Evolutionary conservation across 1,140 invertebrate genomes (phyloP).

Genomic region (Glossosoma conforme): DNA sequence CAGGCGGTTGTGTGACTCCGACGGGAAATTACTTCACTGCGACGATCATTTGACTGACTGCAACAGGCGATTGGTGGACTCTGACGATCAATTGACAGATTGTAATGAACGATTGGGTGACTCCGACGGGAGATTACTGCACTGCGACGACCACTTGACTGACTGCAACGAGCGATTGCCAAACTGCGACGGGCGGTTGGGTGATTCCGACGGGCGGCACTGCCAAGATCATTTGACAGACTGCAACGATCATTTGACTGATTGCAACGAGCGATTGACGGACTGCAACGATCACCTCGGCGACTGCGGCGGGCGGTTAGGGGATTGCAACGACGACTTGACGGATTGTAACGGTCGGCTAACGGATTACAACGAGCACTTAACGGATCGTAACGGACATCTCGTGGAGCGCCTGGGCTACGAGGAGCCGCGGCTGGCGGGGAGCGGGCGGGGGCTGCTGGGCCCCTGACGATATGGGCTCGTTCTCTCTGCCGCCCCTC

Average conservation of each 20-base stretch:
- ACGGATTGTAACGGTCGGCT: conserved; percentile 4
- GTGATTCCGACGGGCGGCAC: conserved; percentile 6
- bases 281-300: background rate
- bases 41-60: conserved; percentile 1
- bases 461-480: conserved; percentile 73
- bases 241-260: conserved; percentile 6
- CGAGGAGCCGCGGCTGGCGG: conserved; percentile 35
- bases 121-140: conserved; percentile 3
- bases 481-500: conserved; percentile 68
- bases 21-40: background rate
- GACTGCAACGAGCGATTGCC: conserved; percentile 5
- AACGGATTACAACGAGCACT: background rate
- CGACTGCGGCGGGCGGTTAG: conserved; percentile 3
- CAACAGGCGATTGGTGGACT: background rate
- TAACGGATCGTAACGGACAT: conserved; percentile 16
- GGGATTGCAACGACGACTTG: conserved; percentile 9
- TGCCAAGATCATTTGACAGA: background rate
- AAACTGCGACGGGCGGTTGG: conserved; percentile 11
- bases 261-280: conserved; percentile 5
- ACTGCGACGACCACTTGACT: conserved; percentile 3
- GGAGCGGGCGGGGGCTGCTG: conserved; percentile 49
- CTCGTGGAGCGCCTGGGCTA: conserved; percentile 10
- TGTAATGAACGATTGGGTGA: conserved; percentile 3
- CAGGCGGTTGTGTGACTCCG: background rate
- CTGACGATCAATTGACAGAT: conserved; percentile 3